phyloP scores from a whole-genome alignment of 2,797 vertebrate genomes.

The Acrossocheilus fasciatus region DNA sequence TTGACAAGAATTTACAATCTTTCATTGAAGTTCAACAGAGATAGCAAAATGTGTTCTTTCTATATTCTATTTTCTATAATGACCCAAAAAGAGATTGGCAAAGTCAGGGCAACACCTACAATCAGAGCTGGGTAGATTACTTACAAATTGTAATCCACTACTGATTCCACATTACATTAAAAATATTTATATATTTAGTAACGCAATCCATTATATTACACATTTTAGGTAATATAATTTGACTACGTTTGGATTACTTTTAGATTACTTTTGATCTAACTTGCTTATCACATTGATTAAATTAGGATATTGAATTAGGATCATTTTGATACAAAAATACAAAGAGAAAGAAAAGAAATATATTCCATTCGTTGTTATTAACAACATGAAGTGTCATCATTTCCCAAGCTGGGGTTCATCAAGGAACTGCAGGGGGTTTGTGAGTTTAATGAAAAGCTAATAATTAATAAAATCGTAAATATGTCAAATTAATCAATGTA shows the following conservation, averaged over 20 bases:
- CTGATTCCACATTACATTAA: too few relatives aligned
- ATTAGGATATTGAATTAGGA: background rate
- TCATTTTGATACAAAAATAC: background rate
- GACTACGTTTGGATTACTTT: background rate
- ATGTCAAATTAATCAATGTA: background rate
- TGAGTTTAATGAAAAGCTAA: too few relatives aligned
- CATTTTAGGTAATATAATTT: background rate
- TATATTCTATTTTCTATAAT: background rate
- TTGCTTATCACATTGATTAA: background rate
- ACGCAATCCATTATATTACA: background rate
- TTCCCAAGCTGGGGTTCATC: background rate
- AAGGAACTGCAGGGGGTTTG: too few relatives aligned
- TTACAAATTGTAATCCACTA: background rate
- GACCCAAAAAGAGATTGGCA: background rate
- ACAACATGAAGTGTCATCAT: background rate
- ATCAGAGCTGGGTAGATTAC: background rate
- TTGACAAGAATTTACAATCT: constrained; percentile 3
- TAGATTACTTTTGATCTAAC: background rate
- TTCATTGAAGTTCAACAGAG: background rate
- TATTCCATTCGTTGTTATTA: too few relatives aligned
- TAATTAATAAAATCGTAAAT: background rate
- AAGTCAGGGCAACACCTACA: background rate
- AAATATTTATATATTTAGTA: too few relatives aligned
- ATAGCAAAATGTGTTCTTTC: background rate
- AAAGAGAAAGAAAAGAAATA: background rate